Percentiles rank a stretch among this genome's conserved stretches.
phyloP scores from a whole-genome alignment of 1,140 invertebrate genomes.

The Drosophila kanapiae region DNA sequence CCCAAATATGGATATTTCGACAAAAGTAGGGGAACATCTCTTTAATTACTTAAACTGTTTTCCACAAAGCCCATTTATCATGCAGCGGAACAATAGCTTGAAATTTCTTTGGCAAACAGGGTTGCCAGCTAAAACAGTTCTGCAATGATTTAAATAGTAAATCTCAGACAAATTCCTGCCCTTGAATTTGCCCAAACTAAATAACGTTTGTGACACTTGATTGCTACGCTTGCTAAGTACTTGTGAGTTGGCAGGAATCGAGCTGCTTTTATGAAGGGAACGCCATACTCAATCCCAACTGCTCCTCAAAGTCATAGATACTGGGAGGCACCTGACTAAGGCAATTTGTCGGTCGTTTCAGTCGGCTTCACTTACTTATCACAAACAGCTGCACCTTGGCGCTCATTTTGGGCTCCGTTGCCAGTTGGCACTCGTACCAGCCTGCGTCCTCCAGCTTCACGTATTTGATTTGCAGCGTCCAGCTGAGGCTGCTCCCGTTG shows the following conservation, averaged over 20 bases:
- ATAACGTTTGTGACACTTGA: neutral
- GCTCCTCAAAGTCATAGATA: conserved; percentile 3
- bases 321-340: neutral
- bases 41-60: too few relatives aligned
- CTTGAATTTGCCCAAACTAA: neutral
- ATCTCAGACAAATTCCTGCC: neutral
- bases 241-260: neutral
- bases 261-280: neutral
- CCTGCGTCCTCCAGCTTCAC: conserved; percentile 88
- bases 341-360: conserved; percentile 26
- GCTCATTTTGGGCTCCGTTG: conserved; percentile 90
- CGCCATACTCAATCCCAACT: conserved; percentile 1
- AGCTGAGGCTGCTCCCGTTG: conserved; percentile 90
- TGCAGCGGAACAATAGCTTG: neutral
- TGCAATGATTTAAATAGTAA: neutral
- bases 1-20: too few relatives aligned
- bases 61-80: too few relatives aligned
- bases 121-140: neutral
- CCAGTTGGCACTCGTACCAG: conserved; percentile 91
- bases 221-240: neutral
- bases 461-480: conserved; percentile 93
- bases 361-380: conserved; percentile 87
- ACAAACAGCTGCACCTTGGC: conserved; percentile 89
- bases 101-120: too few relatives aligned
- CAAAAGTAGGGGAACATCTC: too few relatives aligned